phyloP scores from a whole-genome alignment of 30 jellyfish, hydroid and myxozoan genomes.

The Morbakka virulenta region DNA sequence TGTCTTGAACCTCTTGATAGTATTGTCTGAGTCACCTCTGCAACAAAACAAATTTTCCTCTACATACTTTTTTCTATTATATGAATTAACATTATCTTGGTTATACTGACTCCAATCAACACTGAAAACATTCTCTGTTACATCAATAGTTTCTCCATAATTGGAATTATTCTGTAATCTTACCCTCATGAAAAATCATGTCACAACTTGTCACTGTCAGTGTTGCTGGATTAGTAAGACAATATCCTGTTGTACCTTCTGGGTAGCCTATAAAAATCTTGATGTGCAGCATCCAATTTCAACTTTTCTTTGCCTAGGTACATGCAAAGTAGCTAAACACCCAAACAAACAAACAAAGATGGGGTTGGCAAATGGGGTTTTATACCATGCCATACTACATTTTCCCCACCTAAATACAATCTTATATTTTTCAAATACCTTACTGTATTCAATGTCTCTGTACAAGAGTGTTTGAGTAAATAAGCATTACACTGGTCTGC shows the following conservation, averaged over 20 bases:
- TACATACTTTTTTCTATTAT: too few relatives aligned
- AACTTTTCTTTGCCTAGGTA: slow-evolving; percentile 31
- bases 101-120: too few relatives aligned
- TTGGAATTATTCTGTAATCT: too few relatives aligned
- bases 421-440: slow-evolving; percentile 6
- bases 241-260: slow-evolving; percentile 17
- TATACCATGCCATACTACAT: slow-evolving; percentile 10
- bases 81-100: too few relatives aligned
- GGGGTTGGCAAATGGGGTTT: slow-evolving; percentile 34
- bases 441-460: slow-evolving; percentile 40
- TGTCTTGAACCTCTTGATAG: too few relatives aligned
- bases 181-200: not conserved
- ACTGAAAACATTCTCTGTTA: too few relatives aligned
- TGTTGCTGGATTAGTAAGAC: slow-evolving; percentile 3
- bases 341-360: slow-evolving; percentile 35
- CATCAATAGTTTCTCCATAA: too few relatives aligned
- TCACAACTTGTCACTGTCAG: not conserved
- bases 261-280: slow-evolving; percentile 35
- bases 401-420: slow-evolving; percentile 12
- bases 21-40: too few relatives aligned
- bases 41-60: too few relatives aligned
- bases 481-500: slow-evolving; percentile 44
- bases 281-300: too few relatives aligned
- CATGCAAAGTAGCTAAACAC: slow-evolving; percentile 35
- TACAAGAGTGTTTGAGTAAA: slow-evolving; percentile 29